phyloP scores from a whole-genome alignment of 2,113 vertebrate genomes.

The Scophthalmus maximus region DNA sequence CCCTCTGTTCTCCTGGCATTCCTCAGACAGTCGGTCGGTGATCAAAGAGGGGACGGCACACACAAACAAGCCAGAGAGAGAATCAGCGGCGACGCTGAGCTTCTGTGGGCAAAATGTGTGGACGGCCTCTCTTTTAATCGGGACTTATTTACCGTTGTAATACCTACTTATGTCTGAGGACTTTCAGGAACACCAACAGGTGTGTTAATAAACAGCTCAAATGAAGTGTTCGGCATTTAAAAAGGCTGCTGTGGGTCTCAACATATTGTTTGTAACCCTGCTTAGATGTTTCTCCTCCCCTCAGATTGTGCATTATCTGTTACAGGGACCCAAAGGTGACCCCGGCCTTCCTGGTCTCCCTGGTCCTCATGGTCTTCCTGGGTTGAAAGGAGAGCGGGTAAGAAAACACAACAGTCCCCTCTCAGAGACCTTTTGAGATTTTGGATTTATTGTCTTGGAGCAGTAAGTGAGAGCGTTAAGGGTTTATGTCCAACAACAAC shows the following conservation, averaged over 20 bases:
- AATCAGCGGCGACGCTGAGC: not conserved
- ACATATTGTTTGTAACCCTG: not conserved
- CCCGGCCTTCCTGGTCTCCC: conserved; percentile 92
- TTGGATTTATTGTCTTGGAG: conserved; percentile 24
- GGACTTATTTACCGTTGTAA: too few relatives aligned
- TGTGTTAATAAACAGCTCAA: not conserved
- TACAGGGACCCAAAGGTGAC: conserved; percentile 90
- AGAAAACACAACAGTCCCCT: conserved; percentile 57
- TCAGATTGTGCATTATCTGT: conserved; percentile 26
- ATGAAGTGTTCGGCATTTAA: not conserved
- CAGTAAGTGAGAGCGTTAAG: conserved; percentile 17
- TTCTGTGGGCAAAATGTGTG: conserved; percentile 9
- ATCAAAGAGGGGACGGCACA: conserved; percentile 58
- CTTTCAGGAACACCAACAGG: too few relatives aligned
- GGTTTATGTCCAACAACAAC: not conserved
- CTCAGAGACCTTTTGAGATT: conserved; percentile 16
- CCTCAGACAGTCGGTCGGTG: conserved; percentile 57
- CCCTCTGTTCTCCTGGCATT: conserved; percentile 85
- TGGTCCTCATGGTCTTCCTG: conserved; percentile 90
- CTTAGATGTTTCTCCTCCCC: conserved; percentile 5
- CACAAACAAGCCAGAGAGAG: conserved; percentile 45
- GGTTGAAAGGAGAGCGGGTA: conserved; percentile 94
- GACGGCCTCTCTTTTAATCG: not conserved
- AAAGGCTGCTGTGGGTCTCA: not conserved
- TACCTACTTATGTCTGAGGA: too few relatives aligned